phyloP scores from a whole-genome alignment of 2,888 invertebrate genomes.

The Aspidiotus rigidus region DNA sequence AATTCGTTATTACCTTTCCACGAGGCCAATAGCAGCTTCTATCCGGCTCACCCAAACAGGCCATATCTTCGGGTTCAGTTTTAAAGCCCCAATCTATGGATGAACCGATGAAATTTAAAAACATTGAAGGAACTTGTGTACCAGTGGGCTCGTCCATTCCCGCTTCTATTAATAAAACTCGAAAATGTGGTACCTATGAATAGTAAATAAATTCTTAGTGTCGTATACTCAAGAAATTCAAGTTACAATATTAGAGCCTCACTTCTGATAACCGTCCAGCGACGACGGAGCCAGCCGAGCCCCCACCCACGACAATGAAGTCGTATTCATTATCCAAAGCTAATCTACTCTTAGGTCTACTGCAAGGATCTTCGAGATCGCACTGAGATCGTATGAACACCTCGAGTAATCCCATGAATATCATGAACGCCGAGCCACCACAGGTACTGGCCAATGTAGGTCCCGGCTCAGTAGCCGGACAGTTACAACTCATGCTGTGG shows the following conservation, averaged over 20 bases:
- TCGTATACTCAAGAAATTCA: background rate
- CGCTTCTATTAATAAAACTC: constrained; percentile 64
- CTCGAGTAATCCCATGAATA: constrained; percentile 80
- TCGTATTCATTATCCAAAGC: constrained; percentile 53
- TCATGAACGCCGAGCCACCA: constrained; percentile 75
- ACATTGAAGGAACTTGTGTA: constrained; percentile 81
- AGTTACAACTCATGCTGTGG: constrained; percentile 55
- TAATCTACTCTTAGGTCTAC: constrained; percentile 50
- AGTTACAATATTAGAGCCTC: background rate
- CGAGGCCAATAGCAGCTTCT: constrained; percentile 74
- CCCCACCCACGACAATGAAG: constrained; percentile 66
- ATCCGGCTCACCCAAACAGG: constrained; percentile 63
- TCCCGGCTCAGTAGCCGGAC: constrained; percentile 69
- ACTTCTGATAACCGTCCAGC: constrained; percentile 60
- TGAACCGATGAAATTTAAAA: constrained; percentile 74
- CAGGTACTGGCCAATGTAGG: constrained; percentile 76
- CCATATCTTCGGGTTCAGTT: constrained; percentile 71
- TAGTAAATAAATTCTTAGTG: constrained; percentile 7
- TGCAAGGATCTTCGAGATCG: constrained; percentile 78
- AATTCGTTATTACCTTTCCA: constrained; percentile 56
- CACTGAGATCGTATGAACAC: constrained; percentile 78
- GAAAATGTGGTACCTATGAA: constrained; percentile 55
- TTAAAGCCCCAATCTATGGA: constrained; percentile 81
- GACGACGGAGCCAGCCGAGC: constrained; percentile 62
- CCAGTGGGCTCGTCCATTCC: constrained; percentile 80